Evolutionary conservation across 2,113 vertebrate species (phyloP), one percentile per base, ranked within the genome.

Genomic region (Phalacrocorax carbo): DNA sequence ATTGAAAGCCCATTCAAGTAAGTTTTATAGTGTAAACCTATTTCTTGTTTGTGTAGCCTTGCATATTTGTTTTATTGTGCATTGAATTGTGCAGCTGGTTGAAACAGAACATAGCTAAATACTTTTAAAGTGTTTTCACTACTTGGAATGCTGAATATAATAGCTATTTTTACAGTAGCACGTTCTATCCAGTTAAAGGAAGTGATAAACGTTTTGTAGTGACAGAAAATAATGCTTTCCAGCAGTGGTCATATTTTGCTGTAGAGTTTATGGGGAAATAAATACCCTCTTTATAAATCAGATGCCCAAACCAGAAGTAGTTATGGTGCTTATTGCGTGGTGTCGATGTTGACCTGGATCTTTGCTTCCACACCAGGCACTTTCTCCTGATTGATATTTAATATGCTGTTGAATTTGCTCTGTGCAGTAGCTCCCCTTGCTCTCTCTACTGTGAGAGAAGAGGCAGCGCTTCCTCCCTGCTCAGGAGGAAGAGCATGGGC

Each of bases 1-100:
- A 99, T 99, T 95, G 99, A 99, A 98, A 99, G 99, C 95, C 99
- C 99, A 73, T 99, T 99, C 98, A 99, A 99, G 99, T 99, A 97
- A 97, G 98, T 98, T 88, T 68, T 90, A 72, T 77, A 86, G 29
- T 23, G 5, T 76, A 57, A 68, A 92, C 19, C 1, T 29, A 13
- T 65, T 71, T 89, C 40, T 90, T 44, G 29, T 15, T 60, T 87
- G 5, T 57, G 25, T 68, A 91, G 36, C 42, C 15, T 81, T 85
- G 16, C 26, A 8, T 52, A 44, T 44, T 44, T 44, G 44, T 16
- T 44, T 44, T 44, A 44, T 44, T 44, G 44, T 44, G 44, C 44
- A 44, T 80, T 88, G 48, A 83, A n/a, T 57, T 49, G 64, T 58
- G 17, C 65, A 66, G 25, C 32, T 88, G 9, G 7, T 76, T 83